phyloP scores from a whole-genome alignment of 2,113 vertebrate species.

The Halichoerus grypus region DNA sequence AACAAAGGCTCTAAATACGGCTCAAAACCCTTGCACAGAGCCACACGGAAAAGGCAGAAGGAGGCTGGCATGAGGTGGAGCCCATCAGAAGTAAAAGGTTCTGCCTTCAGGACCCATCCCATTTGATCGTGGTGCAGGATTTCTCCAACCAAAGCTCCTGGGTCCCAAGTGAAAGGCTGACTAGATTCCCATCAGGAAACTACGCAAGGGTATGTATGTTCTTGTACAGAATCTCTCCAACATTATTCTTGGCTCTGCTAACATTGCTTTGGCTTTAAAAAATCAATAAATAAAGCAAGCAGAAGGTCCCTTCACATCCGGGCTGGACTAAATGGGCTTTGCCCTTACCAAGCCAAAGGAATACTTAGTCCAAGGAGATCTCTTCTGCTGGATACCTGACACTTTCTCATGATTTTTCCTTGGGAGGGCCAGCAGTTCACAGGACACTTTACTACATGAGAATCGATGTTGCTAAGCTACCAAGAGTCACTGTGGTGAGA shows the following conservation, averaged over 20 bases:
- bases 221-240: slow-evolving; percentile 50
- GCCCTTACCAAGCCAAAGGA: slow-evolving; percentile 69
- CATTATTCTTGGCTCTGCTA: slow-evolving; percentile 77
- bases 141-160: background rate
- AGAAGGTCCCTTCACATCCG: slow-evolving; percentile 72
- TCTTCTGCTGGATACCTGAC: slow-evolving; percentile 78
- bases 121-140: fast-evolving
- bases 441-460: slow-evolving; percentile 66
- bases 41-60: background rate
- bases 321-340: slow-evolving; percentile 76
- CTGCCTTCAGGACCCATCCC: background rate
- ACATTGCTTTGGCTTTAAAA: slow-evolving; percentile 70
- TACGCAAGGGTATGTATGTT: slow-evolving; percentile 19
- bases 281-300: slow-evolving; percentile 77
- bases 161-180: slow-evolving; percentile 6
- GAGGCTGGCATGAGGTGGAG: background rate
- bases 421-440: slow-evolving; percentile 19
- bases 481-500: slow-evolving; percentile 61
- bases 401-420: slow-evolving; percentile 74
- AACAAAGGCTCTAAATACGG: slow-evolving; percentile 63
- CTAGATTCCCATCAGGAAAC: slow-evolving; percentile 49
- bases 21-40: slow-evolving; percentile 43
- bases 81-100: background rate
- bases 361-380: slow-evolving; percentile 73
- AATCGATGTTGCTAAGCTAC: slow-evolving; percentile 80